Base-by-base conservation (phyloP, 2,797 vertebrate species). In the Mareca strepera region DNA sequence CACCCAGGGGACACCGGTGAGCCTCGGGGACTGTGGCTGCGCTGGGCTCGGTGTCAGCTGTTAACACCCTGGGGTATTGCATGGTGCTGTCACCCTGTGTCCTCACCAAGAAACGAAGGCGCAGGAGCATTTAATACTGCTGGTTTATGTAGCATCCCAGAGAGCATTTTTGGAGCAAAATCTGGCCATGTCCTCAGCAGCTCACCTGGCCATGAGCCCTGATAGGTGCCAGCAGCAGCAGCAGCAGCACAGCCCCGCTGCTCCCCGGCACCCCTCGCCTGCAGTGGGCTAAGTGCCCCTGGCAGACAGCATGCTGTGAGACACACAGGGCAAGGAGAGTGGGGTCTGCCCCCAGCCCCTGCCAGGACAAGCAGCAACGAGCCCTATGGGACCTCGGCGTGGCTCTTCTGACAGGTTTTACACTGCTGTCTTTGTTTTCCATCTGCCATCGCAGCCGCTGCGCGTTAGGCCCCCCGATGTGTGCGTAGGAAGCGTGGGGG, bases 401-500 rank as follows among this genome's bases (percentile, higher is more conserved):
- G 39, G 62, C 4, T 83, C 39, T 68, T 31, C 29, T 46, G 53
- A 46, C 46, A 25, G 59, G 35, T 29, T 91, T 76, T 44, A 15
- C 35, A 26, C 16, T 7, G 1, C 64, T 23, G 1, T 76, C 37
- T 92, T 81, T 92, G 53, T 90, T 91, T 93, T 68, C 86, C 43
- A 4, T 52, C 72, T 73, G 53, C 96, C 94, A 82, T 94, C 93
- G 78, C 97, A 98, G 98, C 97, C 85, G 44, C 87, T 97, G 86
- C 97, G 95, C 92, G 93, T 98, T 98, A 98, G 97, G 97, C 98
- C 98, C 68, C 96, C 98, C 95, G 97, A 98, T 76, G 97, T 99
- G 90, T 99, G 98, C 97, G 98, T 99, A 95, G 98, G 98, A 97
- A 98, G 98, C 68, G 91, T 98, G 37, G 98, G 99, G 91, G 97